phyloP scores from a whole-genome alignment of 1,140 invertebrate species.

The Elysia chlorotica region DNA sequence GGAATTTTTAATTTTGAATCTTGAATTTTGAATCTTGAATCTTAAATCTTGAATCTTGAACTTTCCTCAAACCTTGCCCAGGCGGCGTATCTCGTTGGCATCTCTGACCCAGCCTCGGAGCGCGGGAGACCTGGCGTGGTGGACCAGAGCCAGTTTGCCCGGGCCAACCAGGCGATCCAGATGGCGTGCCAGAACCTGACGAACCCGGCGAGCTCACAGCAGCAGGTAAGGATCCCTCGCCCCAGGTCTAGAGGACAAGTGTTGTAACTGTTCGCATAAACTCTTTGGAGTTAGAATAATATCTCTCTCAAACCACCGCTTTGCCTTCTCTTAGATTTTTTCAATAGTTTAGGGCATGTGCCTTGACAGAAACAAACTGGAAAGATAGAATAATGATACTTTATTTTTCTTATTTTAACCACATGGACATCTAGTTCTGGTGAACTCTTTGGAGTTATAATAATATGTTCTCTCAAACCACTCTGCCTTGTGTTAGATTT shows the following conservation, averaged over 20 bases:
- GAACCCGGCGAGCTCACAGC: constrained; percentile 78
- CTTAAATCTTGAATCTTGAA: too few relatives aligned
- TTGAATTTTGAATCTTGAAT: too few relatives aligned
- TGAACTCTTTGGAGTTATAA: not conserved
- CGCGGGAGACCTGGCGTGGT: constrained; percentile 89
- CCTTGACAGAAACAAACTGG: not conserved
- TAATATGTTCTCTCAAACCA: not conserved
- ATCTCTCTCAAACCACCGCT: not conserved
- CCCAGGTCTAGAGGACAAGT: not conserved
- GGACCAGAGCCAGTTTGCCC: constrained; percentile 86
- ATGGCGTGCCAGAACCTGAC: constrained; percentile 82
- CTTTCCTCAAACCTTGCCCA: constrained; percentile 62
- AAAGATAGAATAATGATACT: not conserved
- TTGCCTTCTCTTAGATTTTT: too few relatives aligned
- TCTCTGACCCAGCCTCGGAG: constrained; percentile 88
- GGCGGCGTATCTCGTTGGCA: constrained; percentile 91
- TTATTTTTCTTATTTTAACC: not conserved
- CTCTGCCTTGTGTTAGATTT: too few relatives aligned
- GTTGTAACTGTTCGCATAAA: not conserved
- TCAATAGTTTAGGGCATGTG: too few relatives aligned
- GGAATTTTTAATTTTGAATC: too few relatives aligned
- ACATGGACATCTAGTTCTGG: too few relatives aligned
- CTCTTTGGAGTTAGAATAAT: not conserved
- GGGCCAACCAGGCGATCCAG: constrained; percentile 87
- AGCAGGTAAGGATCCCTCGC: constrained; percentile 67